These are phyloP conservation scores for Lucilia sericata DNA, from an alignment of 1,140 invertebrate genomes.

Conservation along the genomic window DNA sequence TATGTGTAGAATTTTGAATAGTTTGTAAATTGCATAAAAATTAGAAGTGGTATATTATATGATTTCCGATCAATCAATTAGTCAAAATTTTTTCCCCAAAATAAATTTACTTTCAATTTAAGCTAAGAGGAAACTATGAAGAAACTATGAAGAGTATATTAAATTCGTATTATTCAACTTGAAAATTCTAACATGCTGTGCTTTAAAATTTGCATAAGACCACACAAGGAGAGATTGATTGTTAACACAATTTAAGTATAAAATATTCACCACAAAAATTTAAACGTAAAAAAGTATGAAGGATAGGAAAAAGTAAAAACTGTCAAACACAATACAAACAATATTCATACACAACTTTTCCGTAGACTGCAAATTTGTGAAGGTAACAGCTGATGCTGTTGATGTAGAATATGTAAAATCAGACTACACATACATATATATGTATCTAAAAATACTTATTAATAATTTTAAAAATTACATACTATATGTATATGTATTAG, in stretches of 20 bases:
- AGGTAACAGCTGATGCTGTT: background rate
- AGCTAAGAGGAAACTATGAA: no score
- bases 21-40: no score
- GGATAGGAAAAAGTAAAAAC: background rate
- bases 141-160: no score
- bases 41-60: no score
- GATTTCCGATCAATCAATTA: no score
- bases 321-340: background rate
- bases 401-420: background rate
- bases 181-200: background rate
- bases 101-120: no score
- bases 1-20: no score
- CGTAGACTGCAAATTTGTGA: background rate
- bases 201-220: background rate
- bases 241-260: background rate
- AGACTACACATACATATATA: background rate
- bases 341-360: background rate
- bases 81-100: no score
- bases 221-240: constrained; percentile 7
- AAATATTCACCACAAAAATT: background rate
- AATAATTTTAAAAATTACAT: no score
- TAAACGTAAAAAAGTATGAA: background rate
- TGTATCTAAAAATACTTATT: no score
- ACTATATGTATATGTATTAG: no score
- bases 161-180: background rate